phyloP scores from a whole-genome alignment of 2,113 vertebrate species.

The Hyperopisus bebe region DNA sequence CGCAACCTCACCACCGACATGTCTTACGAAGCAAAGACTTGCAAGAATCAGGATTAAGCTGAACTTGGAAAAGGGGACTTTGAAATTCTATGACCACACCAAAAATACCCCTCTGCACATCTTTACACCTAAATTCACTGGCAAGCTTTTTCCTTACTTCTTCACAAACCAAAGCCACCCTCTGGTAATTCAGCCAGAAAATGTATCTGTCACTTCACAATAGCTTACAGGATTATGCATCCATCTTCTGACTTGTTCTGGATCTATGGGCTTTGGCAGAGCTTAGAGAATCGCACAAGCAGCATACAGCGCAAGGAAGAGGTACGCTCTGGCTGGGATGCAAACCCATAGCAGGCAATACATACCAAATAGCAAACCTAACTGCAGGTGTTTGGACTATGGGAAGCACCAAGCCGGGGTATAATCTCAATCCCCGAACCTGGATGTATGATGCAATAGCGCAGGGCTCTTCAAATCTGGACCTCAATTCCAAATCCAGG shows the following conservation, averaged over 20 bases:
- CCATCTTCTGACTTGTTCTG: neutral
- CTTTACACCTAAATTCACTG: constrained; percentile 23
- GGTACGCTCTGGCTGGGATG: neutral
- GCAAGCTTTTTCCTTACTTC: constrained; percentile 24
- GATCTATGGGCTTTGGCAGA: neutral
- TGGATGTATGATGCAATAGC: neutral
- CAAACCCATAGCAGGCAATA: neutral
- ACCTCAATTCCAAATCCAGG: too few species aligned
- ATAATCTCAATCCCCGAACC: neutral
- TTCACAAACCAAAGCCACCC: neutral
- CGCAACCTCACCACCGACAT: neutral
- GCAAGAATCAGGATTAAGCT: constrained; percentile 40
- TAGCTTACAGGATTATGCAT: neutral
- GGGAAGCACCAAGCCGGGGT: neutral
- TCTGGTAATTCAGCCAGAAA: neutral
- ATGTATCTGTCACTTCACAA: neutral
- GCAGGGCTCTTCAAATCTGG: too few species aligned
- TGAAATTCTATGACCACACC: constrained; percentile 26
- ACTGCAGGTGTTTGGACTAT: neutral
- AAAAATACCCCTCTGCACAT: constrained; percentile 19
- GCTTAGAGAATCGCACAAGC: too few species aligned
- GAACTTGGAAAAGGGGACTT: constrained; percentile 27
- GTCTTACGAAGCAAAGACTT: constrained; percentile 9
- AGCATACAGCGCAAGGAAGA: neutral
- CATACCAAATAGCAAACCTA: neutral